Evolutionary conservation across 2,797 vertebrate species (phyloP).

Genomic region (Natrix natrix): DNA sequence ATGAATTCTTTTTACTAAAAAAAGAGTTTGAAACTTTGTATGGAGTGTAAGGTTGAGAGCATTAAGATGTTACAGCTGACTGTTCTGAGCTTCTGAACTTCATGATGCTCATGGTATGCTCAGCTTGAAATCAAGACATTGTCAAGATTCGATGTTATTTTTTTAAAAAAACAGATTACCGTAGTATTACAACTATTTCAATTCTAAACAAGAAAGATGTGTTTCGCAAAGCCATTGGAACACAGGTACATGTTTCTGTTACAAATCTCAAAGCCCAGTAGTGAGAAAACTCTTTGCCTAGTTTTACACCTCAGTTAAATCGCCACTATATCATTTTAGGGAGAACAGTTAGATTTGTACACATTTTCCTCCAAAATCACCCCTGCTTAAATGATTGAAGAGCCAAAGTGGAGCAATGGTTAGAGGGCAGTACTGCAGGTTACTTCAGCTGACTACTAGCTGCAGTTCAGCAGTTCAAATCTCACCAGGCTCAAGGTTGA

Average conservation of each 20-base stretch:
- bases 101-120: constrained; percentile 10
- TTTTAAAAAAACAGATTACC: background rate
- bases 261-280: constrained; percentile 11
- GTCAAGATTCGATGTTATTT: constrained; percentile 26
- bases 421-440: too few species aligned
- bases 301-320: constrained; percentile 42
- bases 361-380: background rate
- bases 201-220: constrained; percentile 39
- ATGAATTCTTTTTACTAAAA: background rate
- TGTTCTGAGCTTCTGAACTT: constrained; percentile 22
- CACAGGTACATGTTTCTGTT: constrained; percentile 25
- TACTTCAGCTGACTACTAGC: too few species aligned
- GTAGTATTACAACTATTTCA: constrained; percentile 21
- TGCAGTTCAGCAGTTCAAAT: too few species aligned
- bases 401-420: too few species aligned
- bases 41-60: background rate
- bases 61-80: constrained; percentile 29
- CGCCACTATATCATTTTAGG: constrained; percentile 4
- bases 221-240: constrained; percentile 21
- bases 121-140: constrained; percentile 23
- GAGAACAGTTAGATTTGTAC: background rate
- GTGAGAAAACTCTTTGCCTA: constrained; percentile 14
- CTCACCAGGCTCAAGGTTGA: too few species aligned
- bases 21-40: background rate
- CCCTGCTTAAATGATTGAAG: background rate